Evolutionary conservation across 2,113 vertebrate species (phyloP).

Genomic region (Hystrix cristata): DNA sequence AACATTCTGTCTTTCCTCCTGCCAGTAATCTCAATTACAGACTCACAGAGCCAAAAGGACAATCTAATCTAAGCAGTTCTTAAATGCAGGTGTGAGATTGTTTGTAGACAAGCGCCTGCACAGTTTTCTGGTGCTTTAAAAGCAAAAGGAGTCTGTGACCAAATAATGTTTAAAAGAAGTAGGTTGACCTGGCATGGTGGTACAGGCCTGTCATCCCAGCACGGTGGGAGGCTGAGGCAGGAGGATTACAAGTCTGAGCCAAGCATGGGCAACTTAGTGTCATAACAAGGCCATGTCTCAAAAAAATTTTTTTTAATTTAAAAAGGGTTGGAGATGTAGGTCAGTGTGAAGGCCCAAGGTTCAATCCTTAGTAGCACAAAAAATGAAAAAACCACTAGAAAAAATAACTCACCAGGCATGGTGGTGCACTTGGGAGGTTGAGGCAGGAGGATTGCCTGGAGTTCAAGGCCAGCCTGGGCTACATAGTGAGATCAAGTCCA

Average conservation of each 20-base stretch:
- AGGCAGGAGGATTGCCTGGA: background rate
- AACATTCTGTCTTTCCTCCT: slow-evolving; percentile 9
- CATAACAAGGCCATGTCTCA: background rate
- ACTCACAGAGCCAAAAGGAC: background rate
- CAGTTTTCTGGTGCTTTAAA: background rate
- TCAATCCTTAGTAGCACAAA: background rate
- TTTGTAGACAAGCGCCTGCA: background rate
- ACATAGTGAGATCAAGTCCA: background rate
- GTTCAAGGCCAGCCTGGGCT: background rate
- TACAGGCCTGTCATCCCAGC: background rate
- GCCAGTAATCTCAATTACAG: background rate
- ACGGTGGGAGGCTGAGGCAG: background rate
- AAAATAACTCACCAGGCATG: background rate
- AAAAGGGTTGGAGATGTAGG: background rate
- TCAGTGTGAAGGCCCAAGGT: background rate
- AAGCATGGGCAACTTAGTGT: background rate
- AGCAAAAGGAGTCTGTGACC: background rate
- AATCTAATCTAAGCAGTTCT: slow-evolving; percentile 36
- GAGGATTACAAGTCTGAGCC: background rate
- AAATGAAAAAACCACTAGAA: background rate
- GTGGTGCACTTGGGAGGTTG: background rate
- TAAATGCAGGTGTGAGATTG: slow-evolving; percentile 23
- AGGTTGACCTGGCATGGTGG: background rate
- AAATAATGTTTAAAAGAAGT: slow-evolving; percentile 34
- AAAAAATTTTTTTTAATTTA: background rate